Conservation (phyloP, 2,888 invertebrate genomes). For the Allacma fusca region DNA sequence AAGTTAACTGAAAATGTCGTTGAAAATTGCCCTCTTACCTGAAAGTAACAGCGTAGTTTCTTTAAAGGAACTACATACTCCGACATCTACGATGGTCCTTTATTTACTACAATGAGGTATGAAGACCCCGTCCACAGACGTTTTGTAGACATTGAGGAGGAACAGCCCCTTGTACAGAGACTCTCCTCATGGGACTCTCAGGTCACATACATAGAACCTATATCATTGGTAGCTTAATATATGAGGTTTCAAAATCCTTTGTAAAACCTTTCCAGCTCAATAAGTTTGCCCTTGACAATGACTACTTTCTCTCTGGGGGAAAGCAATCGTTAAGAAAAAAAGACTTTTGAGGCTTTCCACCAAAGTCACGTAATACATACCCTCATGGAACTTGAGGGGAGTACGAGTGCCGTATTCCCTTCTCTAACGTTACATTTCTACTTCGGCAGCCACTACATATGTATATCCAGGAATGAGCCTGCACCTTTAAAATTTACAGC, state of each 20-base stretch:
- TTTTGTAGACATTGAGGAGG: too few species aligned
- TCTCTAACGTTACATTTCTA: not conserved
- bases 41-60: too few species aligned
- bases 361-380: not conserved
- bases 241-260: conserved; percentile 14
- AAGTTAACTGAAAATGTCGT: too few species aligned
- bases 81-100: too few species aligned
- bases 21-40: too few species aligned
- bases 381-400: not conserved
- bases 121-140: too few species aligned
- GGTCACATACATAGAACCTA: not conserved
- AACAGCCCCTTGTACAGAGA: too few species aligned
- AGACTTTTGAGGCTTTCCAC: not conserved
- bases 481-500: not conserved
- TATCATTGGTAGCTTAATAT: conserved; percentile 5
- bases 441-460: not conserved
- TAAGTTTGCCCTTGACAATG: conserved; percentile 35
- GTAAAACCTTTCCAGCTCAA: conserved; percentile 15
- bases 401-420: not conserved
- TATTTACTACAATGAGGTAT: too few species aligned
- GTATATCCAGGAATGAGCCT: not conserved
- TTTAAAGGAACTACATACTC: too few species aligned
- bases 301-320: conserved; percentile 19
- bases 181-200: not conserved
- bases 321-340: not conserved